Percentiles rank a stretch among this genome's conserved stretches.
phyloP scores from a whole-genome alignment of 1,140 invertebrate genomes.

The Agraylea sexmaculata region DNA sequence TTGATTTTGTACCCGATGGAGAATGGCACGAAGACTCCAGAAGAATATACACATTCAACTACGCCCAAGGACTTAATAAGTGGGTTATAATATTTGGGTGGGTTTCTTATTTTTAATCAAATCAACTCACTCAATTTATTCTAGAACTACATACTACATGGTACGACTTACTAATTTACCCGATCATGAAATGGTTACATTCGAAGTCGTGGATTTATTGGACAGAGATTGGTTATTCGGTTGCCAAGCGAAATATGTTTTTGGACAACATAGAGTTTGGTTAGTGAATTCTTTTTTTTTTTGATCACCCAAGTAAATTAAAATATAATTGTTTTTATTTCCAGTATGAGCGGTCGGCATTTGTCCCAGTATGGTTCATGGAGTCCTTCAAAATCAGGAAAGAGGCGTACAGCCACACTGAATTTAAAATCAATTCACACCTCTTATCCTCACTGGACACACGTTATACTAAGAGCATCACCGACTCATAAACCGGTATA shows the following conservation, averaged over 20 bases:
- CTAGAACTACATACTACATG: slow-evolving; percentile 45
- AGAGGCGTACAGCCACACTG: slow-evolving; percentile 46
- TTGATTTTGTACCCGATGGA: slow-evolving; percentile 28
- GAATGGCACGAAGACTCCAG: slow-evolving; percentile 40
- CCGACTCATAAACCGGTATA: slow-evolving; percentile 45
- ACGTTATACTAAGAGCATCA: slow-evolving; percentile 56
- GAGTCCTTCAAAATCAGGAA: slow-evolving; percentile 28
- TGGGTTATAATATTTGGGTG: slow-evolving; percentile 4
- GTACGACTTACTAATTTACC: slow-evolving; percentile 42
- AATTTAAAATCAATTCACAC: slow-evolving; percentile 47
- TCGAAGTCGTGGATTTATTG: slow-evolving; percentile 51
- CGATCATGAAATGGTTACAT: slow-evolving; percentile 41
- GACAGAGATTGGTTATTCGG: slow-evolving; percentile 60
- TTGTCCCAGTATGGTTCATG: slow-evolving; percentile 48
- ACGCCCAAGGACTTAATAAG: slow-evolving; percentile 16
- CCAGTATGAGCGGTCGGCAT: slow-evolving; percentile 35
- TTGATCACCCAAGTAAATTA: background rate
- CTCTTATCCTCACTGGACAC: slow-evolving; percentile 46
- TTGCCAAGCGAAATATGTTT: slow-evolving; percentile 45
- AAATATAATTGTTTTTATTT: slow-evolving; percentile 7
- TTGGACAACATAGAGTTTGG: slow-evolving; percentile 47
- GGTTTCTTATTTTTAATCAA: background rate
- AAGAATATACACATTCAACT: slow-evolving; percentile 25
- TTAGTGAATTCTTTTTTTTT: slow-evolving; percentile 28
- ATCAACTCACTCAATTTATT: slow-evolving; percentile 12